A percentile compares a stretch with the other conserved stretches of the same genome.
These are phyloP conservation scores for Sebastes minor DNA, from an alignment of 2,797 vertebrate species.

Conservation along the genomic window DNA sequence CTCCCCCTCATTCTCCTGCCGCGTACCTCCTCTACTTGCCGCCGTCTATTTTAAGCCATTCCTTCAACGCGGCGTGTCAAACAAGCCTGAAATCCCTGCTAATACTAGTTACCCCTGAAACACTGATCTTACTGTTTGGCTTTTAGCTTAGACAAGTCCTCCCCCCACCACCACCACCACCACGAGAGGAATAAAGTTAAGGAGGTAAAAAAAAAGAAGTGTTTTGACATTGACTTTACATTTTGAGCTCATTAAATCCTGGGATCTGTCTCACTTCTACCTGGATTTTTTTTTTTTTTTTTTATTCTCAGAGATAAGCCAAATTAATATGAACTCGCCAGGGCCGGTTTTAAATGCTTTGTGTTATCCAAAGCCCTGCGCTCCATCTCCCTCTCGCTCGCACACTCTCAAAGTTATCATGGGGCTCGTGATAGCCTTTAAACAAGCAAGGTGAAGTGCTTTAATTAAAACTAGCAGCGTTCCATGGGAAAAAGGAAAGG, in stretches of 20 bases:
- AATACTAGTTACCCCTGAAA: constrained; percentile 86
- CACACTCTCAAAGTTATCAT: constrained; percentile 81
- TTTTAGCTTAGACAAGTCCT: constrained; percentile 82
- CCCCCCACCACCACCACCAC: constrained; percentile 22
- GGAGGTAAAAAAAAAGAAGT: constrained; percentile 50
- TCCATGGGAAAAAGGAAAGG: constrained; percentile 72
- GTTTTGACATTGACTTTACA: constrained; percentile 85
- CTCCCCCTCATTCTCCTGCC: constrained; percentile 62
- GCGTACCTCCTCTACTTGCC: constrained; percentile 59
- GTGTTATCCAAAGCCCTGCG: constrained; percentile 85
- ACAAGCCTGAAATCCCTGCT: constrained; percentile 87
- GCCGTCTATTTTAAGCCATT: constrained; percentile 85
- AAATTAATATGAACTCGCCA: constrained; percentile 87
- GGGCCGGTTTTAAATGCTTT: constrained; percentile 83
- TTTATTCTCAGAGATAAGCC: constrained; percentile 82
- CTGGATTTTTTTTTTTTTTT: constrained; percentile 74
- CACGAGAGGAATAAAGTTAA: constrained; percentile 53
- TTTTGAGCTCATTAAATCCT: constrained; percentile 86
- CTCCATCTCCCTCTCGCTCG: constrained; percentile 70
- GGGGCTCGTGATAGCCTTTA: constrained; percentile 85
- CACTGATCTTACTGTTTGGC: constrained; percentile 84
- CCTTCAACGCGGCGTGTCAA: constrained; percentile 82
- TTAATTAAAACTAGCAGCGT: constrained; percentile 85
- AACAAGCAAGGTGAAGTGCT: constrained; percentile 86
- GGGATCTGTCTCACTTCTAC: constrained; percentile 84